These are phyloP conservation scores for Sesamia inferens DNA, from an alignment of 2,888 invertebrate species.

Conservation along the genomic window DNA sequence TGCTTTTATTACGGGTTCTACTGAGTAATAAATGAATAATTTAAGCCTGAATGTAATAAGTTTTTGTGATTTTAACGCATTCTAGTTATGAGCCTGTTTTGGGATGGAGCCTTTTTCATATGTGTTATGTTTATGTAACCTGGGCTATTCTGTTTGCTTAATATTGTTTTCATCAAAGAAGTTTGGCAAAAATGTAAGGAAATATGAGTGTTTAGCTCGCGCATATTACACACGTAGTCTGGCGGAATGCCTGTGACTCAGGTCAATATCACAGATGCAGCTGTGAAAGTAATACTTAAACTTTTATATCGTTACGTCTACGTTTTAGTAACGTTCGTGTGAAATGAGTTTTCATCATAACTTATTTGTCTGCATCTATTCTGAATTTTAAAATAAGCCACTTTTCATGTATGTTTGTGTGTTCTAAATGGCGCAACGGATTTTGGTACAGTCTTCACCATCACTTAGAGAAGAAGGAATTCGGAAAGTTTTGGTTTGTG, in stretches of 20 bases:
- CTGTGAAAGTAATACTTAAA: slow-evolving; percentile 39
- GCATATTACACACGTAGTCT: slow-evolving; percentile 43
- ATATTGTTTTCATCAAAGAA: background rate
- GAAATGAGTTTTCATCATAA: slow-evolving; percentile 18
- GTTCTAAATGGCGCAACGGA: background rate
- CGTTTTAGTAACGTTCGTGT: background rate
- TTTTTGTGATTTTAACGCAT: slow-evolving; percentile 33
- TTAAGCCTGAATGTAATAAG: slow-evolving; percentile 42
- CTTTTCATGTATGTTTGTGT: background rate
- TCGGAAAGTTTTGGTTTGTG: too few species aligned
- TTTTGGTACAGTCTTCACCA: background rate
- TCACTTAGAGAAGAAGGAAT: background rate
- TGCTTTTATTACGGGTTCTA: slow-evolving; percentile 42
- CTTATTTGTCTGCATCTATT: background rate
- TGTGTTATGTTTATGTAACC: background rate
- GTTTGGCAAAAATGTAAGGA: background rate
- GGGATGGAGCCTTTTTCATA: background rate
- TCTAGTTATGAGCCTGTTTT: slow-evolving; percentile 10
- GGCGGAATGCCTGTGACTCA: slow-evolving; percentile 25
- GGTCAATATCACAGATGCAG: slow-evolving; percentile 37
- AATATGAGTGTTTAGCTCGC: slow-evolving; percentile 7
- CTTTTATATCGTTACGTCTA: slow-evolving; percentile 19
- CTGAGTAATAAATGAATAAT: slow-evolving; percentile 50
- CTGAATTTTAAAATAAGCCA: background rate
- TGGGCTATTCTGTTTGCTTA: background rate